Evolutionary conservation across 2,888 invertebrate genomes (phyloP).

Genomic region (Eristalis intricaria): DNA sequence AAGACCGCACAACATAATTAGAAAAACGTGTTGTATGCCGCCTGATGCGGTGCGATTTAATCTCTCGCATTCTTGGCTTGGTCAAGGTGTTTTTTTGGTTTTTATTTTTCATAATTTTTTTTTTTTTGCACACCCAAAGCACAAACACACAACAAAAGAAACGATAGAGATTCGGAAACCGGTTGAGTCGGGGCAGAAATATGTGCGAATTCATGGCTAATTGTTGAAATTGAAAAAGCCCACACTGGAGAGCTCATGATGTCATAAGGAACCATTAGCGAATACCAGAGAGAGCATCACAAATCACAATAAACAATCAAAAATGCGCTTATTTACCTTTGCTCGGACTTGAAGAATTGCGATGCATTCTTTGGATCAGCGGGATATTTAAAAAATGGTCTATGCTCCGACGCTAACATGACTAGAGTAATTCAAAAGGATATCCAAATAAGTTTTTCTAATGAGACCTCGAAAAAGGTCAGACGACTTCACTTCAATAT

Average conservation of each 20-base stretch:
- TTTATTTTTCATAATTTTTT: not conserved
- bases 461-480: not conserved
- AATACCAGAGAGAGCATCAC: not conserved
- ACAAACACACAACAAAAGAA: not conserved
- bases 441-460: not conserved
- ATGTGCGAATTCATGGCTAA: slow-evolving; percentile 39
- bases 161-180: slow-evolving; percentile 7
- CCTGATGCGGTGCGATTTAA: not conserved
- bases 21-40: slow-evolving; percentile 9
- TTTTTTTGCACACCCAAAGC: slow-evolving; percentile 1
- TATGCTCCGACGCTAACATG: slow-evolving; percentile 61
- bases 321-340: slow-evolving; percentile 51
- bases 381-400: slow-evolving; percentile 63
- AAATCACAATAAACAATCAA: not conserved
- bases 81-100: not conserved
- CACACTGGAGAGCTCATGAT: slow-evolving; percentile 26
- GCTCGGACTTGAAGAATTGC: slow-evolving; percentile 56
- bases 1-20: slow-evolving; percentile 1
- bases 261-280: slow-evolving; percentile 32
- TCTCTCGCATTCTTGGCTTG: not conserved
- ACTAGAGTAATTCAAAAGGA: not conserved
- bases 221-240: slow-evolving; percentile 8
- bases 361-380: slow-evolving; percentile 60
- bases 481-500: not conserved
- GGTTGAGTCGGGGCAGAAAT: slow-evolving; percentile 12